Evolutionary conservation across 1,140 invertebrate species (phyloP), one percentile per base, ranked within the genome.

Genomic region (Caenorhabditis remanei): DNA sequence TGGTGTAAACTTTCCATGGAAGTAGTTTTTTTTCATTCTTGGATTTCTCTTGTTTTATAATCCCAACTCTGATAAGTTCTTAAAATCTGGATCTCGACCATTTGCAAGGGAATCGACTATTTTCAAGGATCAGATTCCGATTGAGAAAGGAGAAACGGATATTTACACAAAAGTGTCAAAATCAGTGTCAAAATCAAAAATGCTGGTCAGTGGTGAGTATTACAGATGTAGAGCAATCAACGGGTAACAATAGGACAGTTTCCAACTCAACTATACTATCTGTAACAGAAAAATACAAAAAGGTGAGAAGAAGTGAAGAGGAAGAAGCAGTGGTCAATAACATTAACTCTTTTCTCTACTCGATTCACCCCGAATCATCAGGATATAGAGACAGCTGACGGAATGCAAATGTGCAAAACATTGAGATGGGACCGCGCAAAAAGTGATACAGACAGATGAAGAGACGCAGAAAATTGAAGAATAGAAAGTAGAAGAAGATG

Each of bases 361-460:
- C 41, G 43, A 75, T 11, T 50, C 19, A 19, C 43, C 5, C 46
- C 46, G 71, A 50, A 41, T 41, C 19, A 79, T 79, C 71, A 79
- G 46, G n/a, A 79, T 53, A 32, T 40, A 3, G 32, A 48, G 71
- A 50, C 71, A 79, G 71, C 71, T 79, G 71, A 50, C 71, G 46
- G 71, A 79, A 79, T 53, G 71, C 46, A 79, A 79, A 79, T 79
- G 71, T 79, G 71, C 71, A 79, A 79, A 79, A 79, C 46, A 79
- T 79, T 79, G 21, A 79, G 71, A 79, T 19, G 71, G 71, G 71
- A 79, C 46, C 46, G 71, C 71, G 71, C 71, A 79, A 50, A 79
- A 79, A 79, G 46, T 79, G 43, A 79, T 79, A 79, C 6, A 48
- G 71, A 50, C 8, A 16, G 71, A 79, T 50, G 71, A 79, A 32